Conservation (phyloP, 2,888 invertebrate genomes). For the Aspidiotus destructor region DNA sequence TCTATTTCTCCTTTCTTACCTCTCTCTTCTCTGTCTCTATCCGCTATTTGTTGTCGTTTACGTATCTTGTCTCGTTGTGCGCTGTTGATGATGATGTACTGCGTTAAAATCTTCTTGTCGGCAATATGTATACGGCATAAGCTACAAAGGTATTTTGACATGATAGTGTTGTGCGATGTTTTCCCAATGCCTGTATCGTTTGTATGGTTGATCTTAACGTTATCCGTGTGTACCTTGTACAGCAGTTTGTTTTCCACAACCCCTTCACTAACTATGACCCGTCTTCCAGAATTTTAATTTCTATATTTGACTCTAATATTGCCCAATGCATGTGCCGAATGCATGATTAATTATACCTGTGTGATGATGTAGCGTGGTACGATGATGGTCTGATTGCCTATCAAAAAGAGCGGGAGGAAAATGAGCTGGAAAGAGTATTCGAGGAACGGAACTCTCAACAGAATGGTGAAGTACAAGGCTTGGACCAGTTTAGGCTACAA, state of each 20-base stretch:
- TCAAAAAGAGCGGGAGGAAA: slow-evolving; percentile 70
- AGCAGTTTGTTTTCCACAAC: no score
- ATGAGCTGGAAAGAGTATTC: slow-evolving; percentile 77
- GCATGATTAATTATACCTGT: not conserved
- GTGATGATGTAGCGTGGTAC: slow-evolving; percentile 69
- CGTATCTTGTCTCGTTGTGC: not conserved
- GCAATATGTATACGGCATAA: no score
- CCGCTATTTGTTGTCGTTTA: not conserved
- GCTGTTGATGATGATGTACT: not conserved
- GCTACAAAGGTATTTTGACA: no score
- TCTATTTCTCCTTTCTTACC: not conserved
- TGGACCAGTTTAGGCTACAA: slow-evolving; percentile 47
- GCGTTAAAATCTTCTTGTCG: not conserved
- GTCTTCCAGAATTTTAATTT: no score
- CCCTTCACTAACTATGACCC: no score
- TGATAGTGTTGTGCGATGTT: no score
- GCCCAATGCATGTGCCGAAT: not conserved
- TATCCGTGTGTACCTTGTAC: no score
- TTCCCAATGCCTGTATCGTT: no score
- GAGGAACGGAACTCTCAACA: slow-evolving; percentile 67
- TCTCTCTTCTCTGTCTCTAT: slow-evolving; percentile 10
- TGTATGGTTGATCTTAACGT: no score
- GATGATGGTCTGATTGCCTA: slow-evolving; percentile 76
- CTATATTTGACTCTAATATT: no score
- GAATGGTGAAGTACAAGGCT: slow-evolving; percentile 51